Base-by-base conservation (phyloP, 2,888 invertebrate genomes). In the Sinohyriopsis cumingii region DNA sequence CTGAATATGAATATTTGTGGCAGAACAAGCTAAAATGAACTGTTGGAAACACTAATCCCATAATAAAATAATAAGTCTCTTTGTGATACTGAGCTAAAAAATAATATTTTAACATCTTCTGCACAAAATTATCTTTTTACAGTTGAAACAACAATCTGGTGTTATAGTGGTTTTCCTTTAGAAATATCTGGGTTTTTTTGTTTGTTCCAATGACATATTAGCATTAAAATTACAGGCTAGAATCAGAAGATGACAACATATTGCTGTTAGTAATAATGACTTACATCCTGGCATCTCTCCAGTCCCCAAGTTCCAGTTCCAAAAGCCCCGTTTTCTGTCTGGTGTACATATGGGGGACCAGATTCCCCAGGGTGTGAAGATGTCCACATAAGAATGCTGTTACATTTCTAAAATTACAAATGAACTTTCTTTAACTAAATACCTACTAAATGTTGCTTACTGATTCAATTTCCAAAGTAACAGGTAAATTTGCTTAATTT, bases 231-330 rank as follows among this genome's bases (percentile, higher is more conserved):
- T 45, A 45, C 45, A 45, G 9, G 22, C 25, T 61, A 24, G 22
- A 20, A 61, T 61, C 18, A 24, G n/a, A 64, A 65, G 54, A 53
- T n/a, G 60, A n/a, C 59, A 28, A 56, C n/a, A 22, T 60, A 56
- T 20, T 19, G 55, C 7, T 22, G 20, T 4, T 18, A 55, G 45
- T 33, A 55, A 63, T 22, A 19, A 62, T 33, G 22, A 77, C 84
- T 77, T 91, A 95, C 95, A 94, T 92, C 91, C 96, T 92, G 86
- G 95, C 95, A 84, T 95, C 95, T 90, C 95, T 97, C 96, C 97
- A 97, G 91, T 97, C 97, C 15, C 94, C 95, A 67, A 97, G 91
- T 91, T 97, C 97, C 70, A 97, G 91, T 90, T 97, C 97, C 72
- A 97, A 91, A 86, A 93, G 95, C 6, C 96, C 96, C 73, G 93